Evolutionary conservation across 2,888 invertebrate species (phyloP).

Genomic region (Glomeris marginata): DNA sequence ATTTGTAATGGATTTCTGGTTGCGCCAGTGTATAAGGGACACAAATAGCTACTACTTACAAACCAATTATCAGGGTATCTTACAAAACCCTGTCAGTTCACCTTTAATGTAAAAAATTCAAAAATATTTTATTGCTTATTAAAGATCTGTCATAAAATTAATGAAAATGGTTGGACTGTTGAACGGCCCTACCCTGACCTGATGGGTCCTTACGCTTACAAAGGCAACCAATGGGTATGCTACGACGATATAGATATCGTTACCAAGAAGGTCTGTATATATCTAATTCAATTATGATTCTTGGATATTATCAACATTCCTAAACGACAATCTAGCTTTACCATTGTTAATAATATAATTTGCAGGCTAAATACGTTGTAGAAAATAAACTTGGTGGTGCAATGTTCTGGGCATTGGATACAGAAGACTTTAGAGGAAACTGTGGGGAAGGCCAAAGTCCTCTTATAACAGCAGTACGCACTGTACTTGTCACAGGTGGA

Average conservation of each 20-base stretch:
- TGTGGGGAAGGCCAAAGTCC: slow-evolving; percentile 78
- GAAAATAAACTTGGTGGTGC: slow-evolving; percentile 74
- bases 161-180: slow-evolving; percentile 63
- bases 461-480: slow-evolving; percentile 59
- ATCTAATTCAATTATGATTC: no score
- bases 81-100: no score
- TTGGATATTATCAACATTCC: not conserved
- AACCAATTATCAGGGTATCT: no score
- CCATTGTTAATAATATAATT: not conserved
- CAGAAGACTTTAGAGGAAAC: slow-evolving; percentile 83
- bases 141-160: slow-evolving; percentile 77
- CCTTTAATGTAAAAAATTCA: no score
- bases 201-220: slow-evolving; percentile 79
- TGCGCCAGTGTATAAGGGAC: no score
- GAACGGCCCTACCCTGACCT: slow-evolving; percentile 62
- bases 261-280: slow-evolving; percentile 47
- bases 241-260: slow-evolving; percentile 78
- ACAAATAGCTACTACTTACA: no score
- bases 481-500: slow-evolving; percentile 8
- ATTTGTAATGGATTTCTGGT: no score
- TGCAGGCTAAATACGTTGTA: slow-evolving; percentile 58
- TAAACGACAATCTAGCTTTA: not conserved
- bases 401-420: slow-evolving; percentile 89
- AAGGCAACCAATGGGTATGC: slow-evolving; percentile 83
- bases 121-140: no score